Conservation (phyloP, 2,888 invertebrate species). For the Hololepta plana region DNA sequence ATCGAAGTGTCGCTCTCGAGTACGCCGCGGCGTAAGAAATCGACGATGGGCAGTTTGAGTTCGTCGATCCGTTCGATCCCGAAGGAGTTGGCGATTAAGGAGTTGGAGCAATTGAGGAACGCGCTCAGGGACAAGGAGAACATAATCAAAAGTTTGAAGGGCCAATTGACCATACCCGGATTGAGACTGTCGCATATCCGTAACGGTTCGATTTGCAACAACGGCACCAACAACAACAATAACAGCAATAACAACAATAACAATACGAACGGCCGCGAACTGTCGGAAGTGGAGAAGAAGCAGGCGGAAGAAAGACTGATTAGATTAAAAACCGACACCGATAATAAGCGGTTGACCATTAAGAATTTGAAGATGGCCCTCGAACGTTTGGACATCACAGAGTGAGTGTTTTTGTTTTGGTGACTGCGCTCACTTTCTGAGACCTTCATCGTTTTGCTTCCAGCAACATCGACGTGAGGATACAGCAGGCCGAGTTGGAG, state of each 20-base stretch:
- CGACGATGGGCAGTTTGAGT: conserved; percentile 18
- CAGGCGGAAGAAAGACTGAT: conserved; percentile 40
- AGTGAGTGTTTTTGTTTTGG: conserved; percentile 41
- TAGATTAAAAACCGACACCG: conserved; percentile 47
- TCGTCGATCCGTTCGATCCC: conserved; percentile 19
- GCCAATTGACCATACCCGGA: conserved; percentile 45
- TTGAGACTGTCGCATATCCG: conserved; percentile 25
- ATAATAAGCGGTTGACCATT: conserved; percentile 59
- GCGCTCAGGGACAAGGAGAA: conserved; percentile 66
- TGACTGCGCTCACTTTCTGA: too few species aligned
- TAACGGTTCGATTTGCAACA: conserved; percentile 5
- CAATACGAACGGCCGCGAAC: conserved; percentile 13
- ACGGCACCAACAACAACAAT: conserved; percentile 16
- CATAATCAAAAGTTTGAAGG: conserved; percentile 59
- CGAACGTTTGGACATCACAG: conserved; percentile 71
- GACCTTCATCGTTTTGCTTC: too few species aligned
- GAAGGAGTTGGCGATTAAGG: conserved; percentile 31
- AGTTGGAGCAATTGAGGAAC: conserved; percentile 49
- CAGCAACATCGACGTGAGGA: conserved; percentile 77
- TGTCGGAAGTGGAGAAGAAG: conserved; percentile 35
- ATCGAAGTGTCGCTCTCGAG: conserved; percentile 63
- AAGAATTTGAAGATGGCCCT: conserved; percentile 64
- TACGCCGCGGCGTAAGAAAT: conserved; percentile 37
- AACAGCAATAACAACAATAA: conserved; percentile 17
- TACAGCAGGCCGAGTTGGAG: conserved; percentile 79